phyloP scores from a whole-genome alignment of 2,797 vertebrate genomes.

The Poecilia wingei region DNA sequence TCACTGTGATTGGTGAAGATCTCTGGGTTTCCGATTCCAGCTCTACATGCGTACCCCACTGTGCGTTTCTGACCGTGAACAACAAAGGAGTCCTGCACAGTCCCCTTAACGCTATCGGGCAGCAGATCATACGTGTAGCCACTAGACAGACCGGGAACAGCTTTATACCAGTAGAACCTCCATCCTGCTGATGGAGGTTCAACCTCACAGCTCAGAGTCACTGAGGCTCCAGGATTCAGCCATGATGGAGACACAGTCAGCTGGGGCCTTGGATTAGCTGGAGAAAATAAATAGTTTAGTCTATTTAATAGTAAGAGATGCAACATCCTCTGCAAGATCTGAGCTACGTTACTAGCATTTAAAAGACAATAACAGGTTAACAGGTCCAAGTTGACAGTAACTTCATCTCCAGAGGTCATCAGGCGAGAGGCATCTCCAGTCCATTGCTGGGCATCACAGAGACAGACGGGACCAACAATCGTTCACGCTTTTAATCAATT shows the following conservation, averaged over 20 bases:
- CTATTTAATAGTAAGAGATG: too few species aligned
- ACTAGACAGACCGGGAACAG: background rate
- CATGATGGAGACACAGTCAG: background rate
- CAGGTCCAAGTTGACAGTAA: too few species aligned
- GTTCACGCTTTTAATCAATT: too few species aligned
- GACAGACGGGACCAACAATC: too few species aligned
- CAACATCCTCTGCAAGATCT: too few species aligned
- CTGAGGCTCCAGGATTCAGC: background rate
- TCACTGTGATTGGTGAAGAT: background rate
- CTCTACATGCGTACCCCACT: slow-evolving; percentile 30
- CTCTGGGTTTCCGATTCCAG: background rate
- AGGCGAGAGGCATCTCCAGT: too few species aligned
- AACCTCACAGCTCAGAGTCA: background rate
- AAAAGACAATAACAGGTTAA: background rate
- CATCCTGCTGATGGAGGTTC: background rate
- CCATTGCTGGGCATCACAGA: background rate
- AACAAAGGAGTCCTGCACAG: slow-evolving; percentile 19
- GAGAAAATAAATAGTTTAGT: too few species aligned
- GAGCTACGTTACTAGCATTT: background rate
- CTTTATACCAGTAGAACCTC: slow-evolving; percentile 13
- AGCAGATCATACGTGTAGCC: slow-evolving; percentile 1
- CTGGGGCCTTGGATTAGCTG: background rate
- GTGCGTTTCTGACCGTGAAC: slow-evolving; percentile 14
- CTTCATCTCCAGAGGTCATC: too few species aligned
- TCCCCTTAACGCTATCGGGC: background rate